Evolutionary conservation across 2,888 invertebrate species (phyloP), one percentile per base, ranked within the genome.

Genomic region (Tipula confusa): DNA sequence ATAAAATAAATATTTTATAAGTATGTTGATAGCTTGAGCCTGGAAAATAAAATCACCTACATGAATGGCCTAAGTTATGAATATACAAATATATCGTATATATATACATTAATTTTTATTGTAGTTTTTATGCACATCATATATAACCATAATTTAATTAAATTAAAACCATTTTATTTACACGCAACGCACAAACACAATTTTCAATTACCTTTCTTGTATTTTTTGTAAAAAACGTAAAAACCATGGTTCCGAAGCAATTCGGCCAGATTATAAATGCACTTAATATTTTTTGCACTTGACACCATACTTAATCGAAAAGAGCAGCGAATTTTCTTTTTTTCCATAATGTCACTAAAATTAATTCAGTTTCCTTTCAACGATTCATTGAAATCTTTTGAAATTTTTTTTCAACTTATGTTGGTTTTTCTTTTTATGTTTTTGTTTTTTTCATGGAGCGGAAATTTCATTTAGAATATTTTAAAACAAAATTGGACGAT

Each of bases 351-450:
- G 15, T 43, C 15, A n/a, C n/a, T n/a, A n/a, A 24, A 64, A 24
- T 64, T 9, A 64, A 64, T 18, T 64, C 64, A 64, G 64, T 64
- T 64, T 64, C 24, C 24, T 64, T 64, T 64, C 64, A 64, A 24
- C 64, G 9, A 64, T 64, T 64, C 64, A 64, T 64, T 64, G 64
- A 64, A 64, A 64, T 64, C 64, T 64, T 64, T 64, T 24, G 64
- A 43, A 43, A 43, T 64, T 18, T 24, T 4, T 15, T 64, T 64
- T 64, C 2, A 64, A 24, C n/a, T n/a, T n/a, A n/a, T n/a, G n/a
- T n/a, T n/a, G n/a, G n/a, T n/a, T n/a, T n/a, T n/a, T 64, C 24
- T 64, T 43, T 43, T 43, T 43, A 15, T 43, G 43, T 43, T 64
- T 64, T 15, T 43, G 4, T 43, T 18, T n/a, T 33, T 33, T 33